phyloP scores from a whole-genome alignment of 2,797 vertebrate genomes.

The Takifugu ocellatus region DNA sequence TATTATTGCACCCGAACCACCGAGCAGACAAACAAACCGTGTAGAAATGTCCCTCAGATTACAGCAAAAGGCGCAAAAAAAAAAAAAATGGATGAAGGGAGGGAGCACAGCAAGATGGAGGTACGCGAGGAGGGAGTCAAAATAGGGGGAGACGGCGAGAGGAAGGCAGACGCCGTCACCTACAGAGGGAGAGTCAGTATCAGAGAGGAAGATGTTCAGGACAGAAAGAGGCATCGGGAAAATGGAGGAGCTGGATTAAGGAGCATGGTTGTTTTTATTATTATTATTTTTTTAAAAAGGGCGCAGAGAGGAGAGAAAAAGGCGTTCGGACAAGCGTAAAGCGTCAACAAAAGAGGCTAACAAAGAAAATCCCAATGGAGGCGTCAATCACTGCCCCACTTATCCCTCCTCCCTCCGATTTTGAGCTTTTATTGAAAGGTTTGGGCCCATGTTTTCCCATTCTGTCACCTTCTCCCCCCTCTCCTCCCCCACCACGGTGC shows the following conservation, averaged over 20 bases:
- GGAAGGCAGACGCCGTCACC: neutral
- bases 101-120: conserved; percentile 15
- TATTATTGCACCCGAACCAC: neutral
- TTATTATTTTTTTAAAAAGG: neutral
- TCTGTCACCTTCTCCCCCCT: conserved; percentile 20
- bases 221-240: conserved; percentile 26
- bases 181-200: neutral
- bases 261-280: neutral
- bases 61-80: neutral
- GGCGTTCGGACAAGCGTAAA: conserved; percentile 78
- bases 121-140: conserved; percentile 13
- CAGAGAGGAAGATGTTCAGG: neutral
- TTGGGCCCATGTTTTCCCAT: conserved; percentile 26
- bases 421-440: conserved; percentile 39
- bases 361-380: conserved; percentile 74
- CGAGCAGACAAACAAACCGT: neutral
- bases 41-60: too few relatives aligned
- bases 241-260: conserved; percentile 44
- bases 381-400: conserved; percentile 59
- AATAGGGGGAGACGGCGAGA: conserved; percentile 9
- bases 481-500: conserved; percentile 16
- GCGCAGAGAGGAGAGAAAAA: conserved; percentile 34
- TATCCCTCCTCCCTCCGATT: conserved; percentile 32
- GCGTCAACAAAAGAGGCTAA: conserved; percentile 81
- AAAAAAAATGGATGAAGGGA: neutral